These are phyloP conservation scores for Ptychobarbus kaznakovi DNA, from an alignment of 2,797 vertebrate genomes.

Conservation along the genomic window DNA sequence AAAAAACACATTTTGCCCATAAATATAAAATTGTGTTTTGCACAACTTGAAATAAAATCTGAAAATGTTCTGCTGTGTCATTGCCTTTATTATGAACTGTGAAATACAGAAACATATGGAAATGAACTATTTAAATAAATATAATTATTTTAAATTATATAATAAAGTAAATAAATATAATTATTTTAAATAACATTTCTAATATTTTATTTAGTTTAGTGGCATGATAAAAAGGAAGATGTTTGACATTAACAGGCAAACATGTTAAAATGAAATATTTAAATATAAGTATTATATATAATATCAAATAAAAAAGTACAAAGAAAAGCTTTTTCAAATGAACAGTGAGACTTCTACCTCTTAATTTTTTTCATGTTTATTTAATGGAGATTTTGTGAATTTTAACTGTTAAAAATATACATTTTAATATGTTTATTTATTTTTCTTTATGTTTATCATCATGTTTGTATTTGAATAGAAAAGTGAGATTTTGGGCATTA, in stretches of 20 bases:
- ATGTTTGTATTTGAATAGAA: background rate
- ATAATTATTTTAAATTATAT: background rate
- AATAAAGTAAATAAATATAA: too few relatives aligned
- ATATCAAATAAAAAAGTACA: too few relatives aligned
- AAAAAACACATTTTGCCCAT: background rate
- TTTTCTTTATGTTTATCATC: background rate
- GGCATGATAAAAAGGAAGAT: background rate
- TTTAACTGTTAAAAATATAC: too few relatives aligned
- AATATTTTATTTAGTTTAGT: background rate
- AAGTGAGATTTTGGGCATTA: background rate
- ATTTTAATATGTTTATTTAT: background rate
- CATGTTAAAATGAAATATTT: background rate
- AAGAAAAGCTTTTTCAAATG: too few relatives aligned
- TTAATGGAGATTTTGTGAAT: background rate
- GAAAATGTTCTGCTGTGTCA: background rate
- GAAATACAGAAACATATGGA: background rate
- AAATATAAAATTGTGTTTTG: background rate
- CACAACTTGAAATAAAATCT: constrained; percentile 9
- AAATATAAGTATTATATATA: background rate
- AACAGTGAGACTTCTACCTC: too few relatives aligned
- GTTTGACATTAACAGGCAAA: background rate
- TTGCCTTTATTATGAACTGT: background rate
- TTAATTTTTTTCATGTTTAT: too few relatives aligned
- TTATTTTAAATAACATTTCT: background rate
- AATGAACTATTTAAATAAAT: background rate